Evolutionary conservation across 2,888 invertebrate species (phyloP).

Genomic region (Nomada ruficornis): DNA sequence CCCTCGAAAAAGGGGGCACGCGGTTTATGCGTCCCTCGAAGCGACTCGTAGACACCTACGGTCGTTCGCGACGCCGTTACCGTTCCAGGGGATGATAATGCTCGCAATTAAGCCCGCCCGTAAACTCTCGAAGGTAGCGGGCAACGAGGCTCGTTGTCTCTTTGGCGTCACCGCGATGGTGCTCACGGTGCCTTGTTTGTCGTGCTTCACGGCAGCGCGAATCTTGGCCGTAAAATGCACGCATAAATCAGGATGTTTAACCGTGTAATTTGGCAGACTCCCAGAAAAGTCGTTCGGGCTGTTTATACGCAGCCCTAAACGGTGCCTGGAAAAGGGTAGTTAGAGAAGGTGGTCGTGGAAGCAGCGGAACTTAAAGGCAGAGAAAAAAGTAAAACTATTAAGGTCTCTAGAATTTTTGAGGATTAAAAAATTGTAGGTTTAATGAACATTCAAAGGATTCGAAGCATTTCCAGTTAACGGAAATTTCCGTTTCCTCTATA

Average conservation of each 20-base stretch:
- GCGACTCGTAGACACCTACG: conserved; percentile 61
- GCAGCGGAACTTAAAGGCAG: too few relatives aligned
- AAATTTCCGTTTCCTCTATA: too few relatives aligned
- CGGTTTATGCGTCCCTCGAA: conserved; percentile 44
- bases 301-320: conserved; percentile 20
- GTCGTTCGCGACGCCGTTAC: conserved; percentile 58
- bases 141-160: conserved; percentile 59
- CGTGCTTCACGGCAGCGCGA: conserved; percentile 49
- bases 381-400: too few relatives aligned
- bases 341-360: not conserved
- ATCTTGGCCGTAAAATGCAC: conserved; percentile 71
- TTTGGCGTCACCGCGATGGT: conserved; percentile 52
- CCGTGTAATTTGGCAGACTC: conserved; percentile 79
- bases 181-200: conserved; percentile 59
- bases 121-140: conserved; percentile 46
- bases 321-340: not conserved
- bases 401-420: too few relatives aligned
- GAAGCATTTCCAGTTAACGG: too few relatives aligned
- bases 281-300: conserved; percentile 52
- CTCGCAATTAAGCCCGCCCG: conserved; percentile 78
- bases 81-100: conserved; percentile 73
- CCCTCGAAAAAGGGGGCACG: conserved; percentile 27
- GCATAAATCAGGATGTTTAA: conserved; percentile 82
- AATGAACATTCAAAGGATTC: too few relatives aligned
- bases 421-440: too few relatives aligned